These are phyloP conservation scores for Pterostichus niger DNA, from an alignment of 2,888 invertebrate species.

Conservation along the genomic window DNA sequence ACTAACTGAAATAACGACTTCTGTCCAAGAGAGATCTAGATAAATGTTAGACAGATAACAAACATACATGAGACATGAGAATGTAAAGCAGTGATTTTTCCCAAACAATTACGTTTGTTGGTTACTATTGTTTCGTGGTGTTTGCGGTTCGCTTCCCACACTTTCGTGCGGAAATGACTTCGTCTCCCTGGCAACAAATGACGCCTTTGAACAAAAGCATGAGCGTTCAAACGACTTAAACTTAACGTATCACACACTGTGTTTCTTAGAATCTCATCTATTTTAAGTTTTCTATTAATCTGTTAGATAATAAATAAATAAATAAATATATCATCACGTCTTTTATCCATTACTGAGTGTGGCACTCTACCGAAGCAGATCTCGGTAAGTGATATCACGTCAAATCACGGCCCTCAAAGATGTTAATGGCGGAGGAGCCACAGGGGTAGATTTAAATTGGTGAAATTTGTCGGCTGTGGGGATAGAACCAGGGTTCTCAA, in stretches of 20 bases:
- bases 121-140: slow-evolving; percentile 27
- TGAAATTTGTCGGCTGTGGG: too few species aligned
- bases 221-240: slow-evolving; percentile 30
- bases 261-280: neutral
- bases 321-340: too few species aligned
- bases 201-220: slow-evolving; percentile 33
- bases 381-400: too few species aligned
- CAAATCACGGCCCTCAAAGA: too few species aligned
- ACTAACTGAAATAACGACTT: slow-evolving; percentile 2
- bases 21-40: neutral
- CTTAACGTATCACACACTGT: too few species aligned
- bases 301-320: neutral
- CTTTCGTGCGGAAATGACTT: slow-evolving; percentile 49
- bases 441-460: too few species aligned
- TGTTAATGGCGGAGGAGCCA: too few species aligned
- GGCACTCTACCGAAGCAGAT: too few species aligned
- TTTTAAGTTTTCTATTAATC: neutral
- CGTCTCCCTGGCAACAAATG: slow-evolving; percentile 43
- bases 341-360: too few species aligned
- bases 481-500: too few species aligned
- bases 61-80: slow-evolving; percentile 59
- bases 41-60: slow-evolving; percentile 34
- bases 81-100: slow-evolving; percentile 63
- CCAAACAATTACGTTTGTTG: slow-evolving; percentile 63
- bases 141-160: slow-evolving; percentile 64